Conservation (phyloP, 1,140 invertebrate genomes). For the Laupala kohalensis region DNA sequence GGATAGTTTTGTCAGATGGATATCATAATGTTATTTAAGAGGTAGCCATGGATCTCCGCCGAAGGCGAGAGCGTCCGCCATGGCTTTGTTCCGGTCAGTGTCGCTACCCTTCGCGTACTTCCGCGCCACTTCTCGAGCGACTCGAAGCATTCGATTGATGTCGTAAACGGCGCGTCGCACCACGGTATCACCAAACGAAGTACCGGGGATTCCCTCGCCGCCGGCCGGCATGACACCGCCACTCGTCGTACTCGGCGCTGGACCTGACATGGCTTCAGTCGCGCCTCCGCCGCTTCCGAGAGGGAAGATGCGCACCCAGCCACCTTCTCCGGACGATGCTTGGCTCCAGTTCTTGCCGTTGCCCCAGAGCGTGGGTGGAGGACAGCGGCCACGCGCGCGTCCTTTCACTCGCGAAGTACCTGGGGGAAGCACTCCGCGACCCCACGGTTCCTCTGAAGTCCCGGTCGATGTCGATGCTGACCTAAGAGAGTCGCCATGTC, state of each 20-base stretch:
- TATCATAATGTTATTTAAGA: background rate
- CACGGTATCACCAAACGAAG: background rate
- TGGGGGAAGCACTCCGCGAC: background rate
- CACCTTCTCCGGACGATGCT: slow-evolving; percentile 37
- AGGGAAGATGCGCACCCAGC: slow-evolving; percentile 48
- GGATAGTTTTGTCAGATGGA: too few species aligned
- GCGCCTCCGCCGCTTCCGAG: background rate
- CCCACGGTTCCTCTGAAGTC: too few species aligned
- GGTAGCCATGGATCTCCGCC: background rate
- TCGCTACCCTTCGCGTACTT: background rate
- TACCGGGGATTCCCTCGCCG: background rate
- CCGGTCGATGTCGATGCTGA: too few species aligned
- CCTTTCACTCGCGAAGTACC: background rate
- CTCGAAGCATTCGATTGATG: background rate
- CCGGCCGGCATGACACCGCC: background rate
- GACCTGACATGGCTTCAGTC: background rate
- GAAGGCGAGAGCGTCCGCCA: background rate
- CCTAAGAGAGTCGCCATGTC: too few species aligned
- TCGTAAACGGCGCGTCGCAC: background rate
- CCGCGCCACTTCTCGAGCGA: background rate
- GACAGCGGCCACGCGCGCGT: background rate
- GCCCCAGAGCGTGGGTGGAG: slow-evolving; percentile 31
- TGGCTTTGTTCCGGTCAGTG: background rate
- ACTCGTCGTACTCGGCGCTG: too few species aligned
- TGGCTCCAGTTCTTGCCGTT: slow-evolving; percentile 45